Evolutionary conservation across 2,888 invertebrate genomes (phyloP).

Genomic region (Hyposoter dolosus): DNA sequence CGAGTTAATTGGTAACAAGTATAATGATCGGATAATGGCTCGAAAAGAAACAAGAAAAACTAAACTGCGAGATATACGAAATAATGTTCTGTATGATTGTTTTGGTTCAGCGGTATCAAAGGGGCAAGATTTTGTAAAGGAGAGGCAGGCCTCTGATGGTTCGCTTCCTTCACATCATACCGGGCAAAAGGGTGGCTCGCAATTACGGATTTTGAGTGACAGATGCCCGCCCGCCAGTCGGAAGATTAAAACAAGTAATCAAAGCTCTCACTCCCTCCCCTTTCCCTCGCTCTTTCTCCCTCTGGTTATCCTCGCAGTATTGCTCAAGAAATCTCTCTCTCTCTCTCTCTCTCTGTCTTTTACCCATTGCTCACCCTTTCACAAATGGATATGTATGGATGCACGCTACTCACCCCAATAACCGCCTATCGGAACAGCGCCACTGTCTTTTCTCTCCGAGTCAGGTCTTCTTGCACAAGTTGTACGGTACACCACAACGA

Average conservation of each 20-base stretch:
- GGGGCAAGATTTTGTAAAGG: constrained; percentile 33
- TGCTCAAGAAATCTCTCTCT: constrained; percentile 39
- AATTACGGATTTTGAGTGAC: constrained; percentile 85
- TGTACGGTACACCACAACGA: constrained; percentile 63
- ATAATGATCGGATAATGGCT: constrained; percentile 43
- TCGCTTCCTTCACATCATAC: constrained; percentile 40
- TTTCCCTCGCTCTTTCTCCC: constrained; percentile 32
- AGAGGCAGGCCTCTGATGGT: constrained; percentile 27
- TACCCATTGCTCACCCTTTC: constrained; percentile 66
- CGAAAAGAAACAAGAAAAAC: constrained; percentile 44
- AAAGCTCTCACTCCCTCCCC: constrained; percentile 75
- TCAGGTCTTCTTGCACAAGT: constrained; percentile 59
- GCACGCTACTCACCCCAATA: constrained; percentile 73
- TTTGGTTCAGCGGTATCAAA: constrained; percentile 46
- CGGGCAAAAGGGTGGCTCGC: constrained; percentile 78
- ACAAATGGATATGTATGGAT: constrained; percentile 83
- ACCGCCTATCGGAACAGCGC: constrained; percentile 54
- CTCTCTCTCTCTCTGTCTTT: background rate
- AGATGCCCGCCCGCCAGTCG: constrained; percentile 84
- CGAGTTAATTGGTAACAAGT: background rate
- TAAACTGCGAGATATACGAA: constrained; percentile 50
- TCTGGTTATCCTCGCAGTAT: constrained; percentile 75
- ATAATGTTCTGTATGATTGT: constrained; percentile 42
- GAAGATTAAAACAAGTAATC: constrained; percentile 85
- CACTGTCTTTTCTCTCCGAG: constrained; percentile 60